Evolutionary conservation across 2,797 vertebrate species (phyloP).

Genomic region (Pristis pectinata): DNA sequence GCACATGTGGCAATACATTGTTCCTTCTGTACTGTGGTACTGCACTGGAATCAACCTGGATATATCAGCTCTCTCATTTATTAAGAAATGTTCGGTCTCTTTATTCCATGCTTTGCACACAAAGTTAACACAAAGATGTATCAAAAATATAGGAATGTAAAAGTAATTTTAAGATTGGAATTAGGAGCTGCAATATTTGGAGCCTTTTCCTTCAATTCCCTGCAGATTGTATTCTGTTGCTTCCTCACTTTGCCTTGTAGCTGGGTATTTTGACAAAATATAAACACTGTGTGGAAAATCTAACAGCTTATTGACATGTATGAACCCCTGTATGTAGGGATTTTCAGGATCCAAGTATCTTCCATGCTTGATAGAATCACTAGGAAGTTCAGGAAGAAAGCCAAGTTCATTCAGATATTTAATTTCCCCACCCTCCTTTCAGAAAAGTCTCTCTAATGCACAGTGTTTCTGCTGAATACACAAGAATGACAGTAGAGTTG

Average conservation of each 20-base stretch:
- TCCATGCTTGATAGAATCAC: neutral
- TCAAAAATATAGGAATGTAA: neutral
- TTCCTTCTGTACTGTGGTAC: no score
- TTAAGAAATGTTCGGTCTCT: neutral
- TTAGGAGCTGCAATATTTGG: neutral
- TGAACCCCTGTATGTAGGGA: neutral
- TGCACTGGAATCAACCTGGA: neutral
- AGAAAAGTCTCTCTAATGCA: neutral
- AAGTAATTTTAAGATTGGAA: neutral
- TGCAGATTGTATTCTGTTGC: neutral
- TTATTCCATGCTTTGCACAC: neutral
- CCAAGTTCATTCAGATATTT: neutral
- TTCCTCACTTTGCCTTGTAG: neutral
- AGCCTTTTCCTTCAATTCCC: neutral
- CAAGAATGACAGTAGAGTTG: neutral
- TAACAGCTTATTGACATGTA: neutral
- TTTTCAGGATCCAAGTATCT: neutral
- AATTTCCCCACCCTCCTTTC: neutral
- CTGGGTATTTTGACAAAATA: neutral
- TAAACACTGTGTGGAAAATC: neutral
- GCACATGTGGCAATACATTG: neutral
- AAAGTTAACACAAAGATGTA: neutral
- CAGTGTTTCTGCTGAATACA: neutral
- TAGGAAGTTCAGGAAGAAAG: neutral
- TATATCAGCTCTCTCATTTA: neutral